Conservation (phyloP, 2,888 invertebrate genomes). For the Orthosia incerta region DNA sequence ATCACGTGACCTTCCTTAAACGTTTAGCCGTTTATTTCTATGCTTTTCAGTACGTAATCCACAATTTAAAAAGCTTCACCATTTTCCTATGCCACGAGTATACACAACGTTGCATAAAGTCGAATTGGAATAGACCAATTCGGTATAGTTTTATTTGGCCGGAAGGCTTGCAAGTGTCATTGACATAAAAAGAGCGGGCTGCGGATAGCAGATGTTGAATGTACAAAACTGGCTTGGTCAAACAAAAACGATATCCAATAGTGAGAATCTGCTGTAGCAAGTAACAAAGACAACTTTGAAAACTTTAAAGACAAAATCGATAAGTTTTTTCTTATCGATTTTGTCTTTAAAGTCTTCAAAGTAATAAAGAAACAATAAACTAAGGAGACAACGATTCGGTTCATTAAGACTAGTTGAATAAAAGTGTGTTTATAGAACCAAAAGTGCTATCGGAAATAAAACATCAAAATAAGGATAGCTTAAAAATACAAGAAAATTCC, state of each 20-base stretch:
- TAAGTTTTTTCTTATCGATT: too few relatives aligned
- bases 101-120: constrained; percentile 17
- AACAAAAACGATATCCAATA: constrained; percentile 62
- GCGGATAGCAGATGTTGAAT: constrained; percentile 82
- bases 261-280: constrained; percentile 30
- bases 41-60: neutral
- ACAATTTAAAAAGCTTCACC: constrained; percentile 5
- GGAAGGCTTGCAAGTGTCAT: constrained; percentile 78
- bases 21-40: constrained; percentile 1
- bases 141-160: constrained; percentile 50
- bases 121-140: constrained; percentile 39
- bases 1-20: neutral
- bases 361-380: neutral
- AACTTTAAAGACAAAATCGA: neutral
- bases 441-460: neutral
- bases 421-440: neutral
- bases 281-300: neutral
- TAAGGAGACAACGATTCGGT: neutral
- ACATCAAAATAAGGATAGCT: neutral
- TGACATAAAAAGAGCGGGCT: constrained; percentile 75
- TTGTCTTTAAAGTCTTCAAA: too few relatives aligned
- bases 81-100: neutral
- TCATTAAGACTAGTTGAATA: neutral
- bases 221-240: constrained; percentile 75
- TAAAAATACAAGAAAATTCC: neutral